phyloP scores from a whole-genome alignment of 2,888 invertebrate genomes.

The Phalera bucephala region DNA sequence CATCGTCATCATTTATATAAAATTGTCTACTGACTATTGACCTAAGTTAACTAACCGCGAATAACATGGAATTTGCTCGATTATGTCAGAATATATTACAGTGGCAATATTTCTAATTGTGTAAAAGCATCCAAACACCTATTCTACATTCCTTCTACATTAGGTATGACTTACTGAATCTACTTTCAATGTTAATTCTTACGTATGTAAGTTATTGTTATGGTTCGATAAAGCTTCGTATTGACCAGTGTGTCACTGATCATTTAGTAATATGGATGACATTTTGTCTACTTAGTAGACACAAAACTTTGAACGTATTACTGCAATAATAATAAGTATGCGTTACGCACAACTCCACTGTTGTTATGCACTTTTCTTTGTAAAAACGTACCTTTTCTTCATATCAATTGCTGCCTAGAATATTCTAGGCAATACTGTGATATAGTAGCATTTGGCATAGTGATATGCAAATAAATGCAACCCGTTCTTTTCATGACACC shows the following conservation, averaged over 20 bases:
- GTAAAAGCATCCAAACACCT: slow-evolving; percentile 82
- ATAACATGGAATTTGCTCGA: slow-evolving; percentile 61
- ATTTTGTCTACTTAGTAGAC: slow-evolving; percentile 30
- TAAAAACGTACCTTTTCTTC: too few relatives aligned
- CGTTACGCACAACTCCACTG: too few relatives aligned
- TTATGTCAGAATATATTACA: slow-evolving; percentile 66
- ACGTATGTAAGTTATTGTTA: slow-evolving; percentile 75
- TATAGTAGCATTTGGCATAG: too few relatives aligned
- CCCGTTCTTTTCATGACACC: too few relatives aligned
- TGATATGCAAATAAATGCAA: too few relatives aligned
- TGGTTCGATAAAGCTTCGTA: slow-evolving; percentile 70
- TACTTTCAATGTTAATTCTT: slow-evolving; percentile 53
- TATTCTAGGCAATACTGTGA: too few relatives aligned
- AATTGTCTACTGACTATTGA: slow-evolving; percentile 65
- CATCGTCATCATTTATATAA: slow-evolving; percentile 57
- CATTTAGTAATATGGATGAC: slow-evolving; percentile 5
- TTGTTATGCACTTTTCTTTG: too few relatives aligned
- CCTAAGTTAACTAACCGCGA: slow-evolving; percentile 47
- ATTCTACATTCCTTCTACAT: slow-evolving; percentile 61
- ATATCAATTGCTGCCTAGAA: too few relatives aligned
- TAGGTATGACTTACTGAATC: slow-evolving; percentile 38
- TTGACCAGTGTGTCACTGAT: slow-evolving; percentile 34
- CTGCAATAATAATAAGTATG: too few relatives aligned
- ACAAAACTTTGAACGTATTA: too few relatives aligned
- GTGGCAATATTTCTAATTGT: slow-evolving; percentile 67